phyloP scores from a whole-genome alignment of 2,797 vertebrate genomes.

The Chelon labrosus region DNA sequence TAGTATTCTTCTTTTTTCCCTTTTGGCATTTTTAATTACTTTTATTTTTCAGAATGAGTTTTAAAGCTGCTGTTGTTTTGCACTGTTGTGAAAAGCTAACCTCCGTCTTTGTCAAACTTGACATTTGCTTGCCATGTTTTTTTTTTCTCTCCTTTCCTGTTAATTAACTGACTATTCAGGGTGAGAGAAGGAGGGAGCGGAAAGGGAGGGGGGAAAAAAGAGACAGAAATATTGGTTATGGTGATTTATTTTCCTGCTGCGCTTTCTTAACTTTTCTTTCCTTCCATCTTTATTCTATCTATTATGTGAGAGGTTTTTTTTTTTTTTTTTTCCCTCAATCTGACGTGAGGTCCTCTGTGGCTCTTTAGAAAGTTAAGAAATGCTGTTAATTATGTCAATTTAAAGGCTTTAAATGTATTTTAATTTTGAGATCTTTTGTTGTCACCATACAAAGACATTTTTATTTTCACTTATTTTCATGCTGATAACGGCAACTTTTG shows the following conservation, averaged over 20 bases:
- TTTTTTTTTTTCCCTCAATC: neutral
- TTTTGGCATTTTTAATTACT: slow-evolving; percentile 69
- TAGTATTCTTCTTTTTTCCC: slow-evolving; percentile 35
- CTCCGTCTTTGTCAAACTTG: slow-evolving; percentile 66
- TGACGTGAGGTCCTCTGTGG: neutral
- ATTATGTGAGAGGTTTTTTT: slow-evolving; percentile 19
- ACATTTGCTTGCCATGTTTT: slow-evolving; percentile 59
- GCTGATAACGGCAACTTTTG: slow-evolving; percentile 5
- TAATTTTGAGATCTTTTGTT: slow-evolving; percentile 25
- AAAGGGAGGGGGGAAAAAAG: neutral
- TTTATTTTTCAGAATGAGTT: slow-evolving; percentile 52
- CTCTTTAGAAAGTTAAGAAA: slow-evolving; percentile 4
- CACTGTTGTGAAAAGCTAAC: slow-evolving; percentile 59
- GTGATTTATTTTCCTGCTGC: slow-evolving; percentile 30
- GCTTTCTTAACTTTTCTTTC: slow-evolving; percentile 30
- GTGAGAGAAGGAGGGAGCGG: slow-evolving; percentile 14
- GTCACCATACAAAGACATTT: slow-evolving; percentile 17
- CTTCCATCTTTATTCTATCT: slow-evolving; percentile 10
- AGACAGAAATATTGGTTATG: slow-evolving; percentile 28
- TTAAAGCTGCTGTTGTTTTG: slow-evolving; percentile 52
- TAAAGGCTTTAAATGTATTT: slow-evolving; percentile 8
- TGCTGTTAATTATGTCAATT: slow-evolving; percentile 9
- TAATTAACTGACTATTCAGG: slow-evolving; percentile 67
- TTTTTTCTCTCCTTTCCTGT: slow-evolving; percentile 32
- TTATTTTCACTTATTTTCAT: slow-evolving; percentile 7